Evolutionary conservation across 1,140 invertebrate genomes (phyloP), one percentile per base, ranked within the genome.

Genomic region (Diachasmimorpha longicaudata): DNA sequence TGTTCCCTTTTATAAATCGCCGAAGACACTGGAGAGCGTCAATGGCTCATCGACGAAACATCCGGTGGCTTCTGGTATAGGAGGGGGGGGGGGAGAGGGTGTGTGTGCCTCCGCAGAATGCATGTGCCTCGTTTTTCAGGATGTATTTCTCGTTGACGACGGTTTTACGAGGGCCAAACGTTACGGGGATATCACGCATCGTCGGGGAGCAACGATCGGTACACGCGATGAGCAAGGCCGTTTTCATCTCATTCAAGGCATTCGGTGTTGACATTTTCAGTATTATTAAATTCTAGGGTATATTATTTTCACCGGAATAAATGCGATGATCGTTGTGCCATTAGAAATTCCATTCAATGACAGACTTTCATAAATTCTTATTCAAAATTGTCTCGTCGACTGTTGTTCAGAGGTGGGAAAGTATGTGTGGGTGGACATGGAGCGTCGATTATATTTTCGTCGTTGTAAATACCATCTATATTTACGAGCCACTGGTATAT

Each of bases 391-490:
- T 63, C 23, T 8, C 31, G 6, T 25, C 1, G 11, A 63, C 48
- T 52, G 58, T 63, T 63, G 23, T 63, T 63, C 21, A 6, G 16
- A 11, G 36, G 31, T 8, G 13, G 21, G 21, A 14, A 31, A 14
- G 23, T 68, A n/a, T 75, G 74, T 71, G 78, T 80, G 69, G 77
- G 78, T 80, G 79, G 77, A 84, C 83, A 84, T 81, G 78, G 82
- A 81, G 72, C 77, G 79, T 78, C 72, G 81, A 79, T 78, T 78
- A 86, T 86, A 84, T 85, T 85, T 86, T 84, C 80, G 81, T 81
- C 80, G 66, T 82, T 85, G 84, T 86, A 86, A 85, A 87, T 87
- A 86, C 81, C 79, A 79, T 86, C 85, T 88, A 87, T 87, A 88
- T 87, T 88, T 87, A 85, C 82, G 84, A 78, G 44, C 21, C 48